These are phyloP conservation scores for Lysandra bellargus DNA, from an alignment of 2,888 invertebrate species.

Conservation along the genomic window DNA sequence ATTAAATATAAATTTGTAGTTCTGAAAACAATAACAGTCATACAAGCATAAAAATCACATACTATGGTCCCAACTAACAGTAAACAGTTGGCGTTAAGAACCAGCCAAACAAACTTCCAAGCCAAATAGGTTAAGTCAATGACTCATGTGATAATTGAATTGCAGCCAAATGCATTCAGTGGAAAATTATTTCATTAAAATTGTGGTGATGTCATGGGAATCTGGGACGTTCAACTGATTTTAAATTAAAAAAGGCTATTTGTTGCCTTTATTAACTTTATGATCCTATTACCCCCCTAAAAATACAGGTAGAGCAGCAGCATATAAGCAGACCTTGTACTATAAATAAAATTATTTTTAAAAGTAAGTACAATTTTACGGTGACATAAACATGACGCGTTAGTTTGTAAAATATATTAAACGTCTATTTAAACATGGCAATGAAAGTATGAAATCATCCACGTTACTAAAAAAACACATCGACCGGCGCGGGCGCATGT, in stretches of 20 bases:
- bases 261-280: too few relatives aligned
- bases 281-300: too few relatives aligned
- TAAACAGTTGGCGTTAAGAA: constrained; percentile 21
- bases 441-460: constrained; percentile 23
- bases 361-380: too few relatives aligned
- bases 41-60: neutral
- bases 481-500: constrained; percentile 44
- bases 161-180: constrained; percentile 36
- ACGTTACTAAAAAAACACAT: constrained; percentile 30
- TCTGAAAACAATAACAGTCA: too few relatives aligned
- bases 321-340: too few relatives aligned
- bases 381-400: too few relatives aligned
- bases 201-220: neutral
- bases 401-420: neutral
- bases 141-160: constrained; percentile 37
- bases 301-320: too few relatives aligned
- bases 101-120: constrained; percentile 31
- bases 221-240: neutral
- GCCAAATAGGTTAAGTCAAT: constrained; percentile 36
- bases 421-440: neutral
- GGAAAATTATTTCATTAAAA: neutral
- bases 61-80: neutral
- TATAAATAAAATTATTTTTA: too few relatives aligned
- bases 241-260: too few relatives aligned
- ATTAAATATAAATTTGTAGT: too few relatives aligned